Percentiles rank a stretch among this genome's conserved stretches.
Evolutionary conservation across 2,888 invertebrate species (phyloP).

Genomic region (Priocnemis perturbator): DNA sequence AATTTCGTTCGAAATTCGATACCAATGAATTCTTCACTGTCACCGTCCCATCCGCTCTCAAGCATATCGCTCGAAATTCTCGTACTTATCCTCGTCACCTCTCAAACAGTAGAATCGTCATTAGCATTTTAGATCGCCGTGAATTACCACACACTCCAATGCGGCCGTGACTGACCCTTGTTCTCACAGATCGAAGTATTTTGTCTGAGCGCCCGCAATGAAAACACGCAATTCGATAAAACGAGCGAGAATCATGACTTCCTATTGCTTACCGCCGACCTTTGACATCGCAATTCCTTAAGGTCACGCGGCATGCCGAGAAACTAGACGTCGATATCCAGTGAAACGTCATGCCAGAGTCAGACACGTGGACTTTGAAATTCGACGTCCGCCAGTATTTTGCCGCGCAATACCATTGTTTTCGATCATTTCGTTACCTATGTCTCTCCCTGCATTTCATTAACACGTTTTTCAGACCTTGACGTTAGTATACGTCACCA

Average conservation of each 20-base stretch:
- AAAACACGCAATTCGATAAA: conserved; percentile 23
- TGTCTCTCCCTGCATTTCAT: no score
- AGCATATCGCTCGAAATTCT: no score
- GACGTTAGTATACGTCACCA: no score
- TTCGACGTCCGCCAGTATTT: no score
- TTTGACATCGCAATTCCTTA: conserved; percentile 16
- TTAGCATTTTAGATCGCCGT: no score
- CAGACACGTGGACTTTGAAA: no score
- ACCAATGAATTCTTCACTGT: no score
- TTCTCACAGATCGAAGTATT: background rate
- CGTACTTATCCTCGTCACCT: no score
- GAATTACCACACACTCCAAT: background rate
- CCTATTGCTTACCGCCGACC: conserved; percentile 26
- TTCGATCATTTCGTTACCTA: no score
- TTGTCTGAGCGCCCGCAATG: background rate
- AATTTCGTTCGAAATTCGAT: background rate
- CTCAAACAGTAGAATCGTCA: no score
- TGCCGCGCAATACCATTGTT: background rate
- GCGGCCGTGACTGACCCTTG: background rate
- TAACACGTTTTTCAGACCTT: no score
- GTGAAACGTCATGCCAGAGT: background rate
- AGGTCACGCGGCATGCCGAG: conserved; percentile 14
- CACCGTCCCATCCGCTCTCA: no score
- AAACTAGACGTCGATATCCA: conserved; percentile 20
- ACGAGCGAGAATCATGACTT: conserved; percentile 4